Base-by-base conservation (phyloP, 2,113 vertebrate genomes). In the Triplophysa tibetana region DNA sequence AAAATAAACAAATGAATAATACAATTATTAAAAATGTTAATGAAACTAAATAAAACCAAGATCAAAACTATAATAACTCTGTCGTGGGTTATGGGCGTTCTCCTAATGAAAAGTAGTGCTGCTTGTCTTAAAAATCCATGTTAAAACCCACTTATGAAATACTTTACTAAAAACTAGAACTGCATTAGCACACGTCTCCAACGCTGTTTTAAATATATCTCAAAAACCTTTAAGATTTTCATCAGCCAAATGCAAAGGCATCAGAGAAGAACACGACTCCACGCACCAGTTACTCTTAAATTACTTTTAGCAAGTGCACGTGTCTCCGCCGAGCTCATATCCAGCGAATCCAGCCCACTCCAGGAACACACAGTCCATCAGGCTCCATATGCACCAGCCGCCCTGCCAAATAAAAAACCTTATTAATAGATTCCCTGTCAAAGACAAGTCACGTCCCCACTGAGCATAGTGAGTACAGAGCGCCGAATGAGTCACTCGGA, bases 361-460 rank as follows among this genome's bases (percentile, higher is more conserved):
- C 2, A 50, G 16, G 62, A 83, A 76, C 78, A 66, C 73, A 80
- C 38, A 43, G 54, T 77, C 48, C 68, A 24, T 75, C 77, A 70
- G 68, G 48, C 66, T 83, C 81, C 81, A 78, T 82, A 85, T 82
- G 77, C 78, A 77, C 56, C 81, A 79, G 63, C 69, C 81, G 45
- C 38, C 69, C 56, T 23, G 45, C 72, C 64, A 67, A 63, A 77
- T 63, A 64, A 63, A 75, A 77, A 63, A 41, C 43, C 81, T 74
- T 85, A 82, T 82, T 85, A 82, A 85, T 80, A 82, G 78, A 74
- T 77, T 69, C 48, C 23, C 68, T 70, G 68, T 43, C 72, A 24
- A 45, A 56, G 77, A 82, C 52, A 58, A 72, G 69, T 77, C 74
- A 50, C 69, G 73, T 80, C 45, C 64, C 74, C 7, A 3, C 17